Percentiles rank a stretch among this genome's conserved stretches.
Conservation (phyloP, 2,113 vertebrate species). For the Thomomys bottae region DNA sequence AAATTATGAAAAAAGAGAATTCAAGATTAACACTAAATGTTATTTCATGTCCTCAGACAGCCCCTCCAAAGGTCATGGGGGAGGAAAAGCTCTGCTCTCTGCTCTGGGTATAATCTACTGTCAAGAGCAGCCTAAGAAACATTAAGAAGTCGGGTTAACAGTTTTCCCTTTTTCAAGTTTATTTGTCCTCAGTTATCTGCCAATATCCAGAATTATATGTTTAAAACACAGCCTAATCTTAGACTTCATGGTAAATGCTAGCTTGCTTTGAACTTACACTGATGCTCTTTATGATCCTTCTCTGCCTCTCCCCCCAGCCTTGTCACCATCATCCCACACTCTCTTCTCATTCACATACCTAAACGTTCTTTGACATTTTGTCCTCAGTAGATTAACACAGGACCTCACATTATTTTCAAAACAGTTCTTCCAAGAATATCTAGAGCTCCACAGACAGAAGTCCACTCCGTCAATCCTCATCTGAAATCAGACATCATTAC, state of each 20-base stretch:
- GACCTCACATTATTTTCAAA: not conserved
- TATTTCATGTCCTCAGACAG: not conserved
- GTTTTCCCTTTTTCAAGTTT: not conserved
- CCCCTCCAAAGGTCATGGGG: not conserved
- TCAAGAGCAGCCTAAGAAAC: not conserved
- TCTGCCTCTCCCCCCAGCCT: not conserved
- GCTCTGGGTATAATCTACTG: not conserved
- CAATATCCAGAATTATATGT: constrained; percentile 7
- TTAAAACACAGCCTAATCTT: not conserved
- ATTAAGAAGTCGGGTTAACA: not conserved
- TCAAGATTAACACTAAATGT: not conserved
- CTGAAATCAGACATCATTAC: not conserved
- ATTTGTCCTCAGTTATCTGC: not conserved
- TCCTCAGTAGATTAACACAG: not conserved
- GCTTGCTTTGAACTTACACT: not conserved
- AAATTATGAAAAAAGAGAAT: too few species aligned
- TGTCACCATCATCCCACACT: not conserved
- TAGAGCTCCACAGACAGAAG: not conserved
- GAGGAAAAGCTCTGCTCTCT: not conserved
- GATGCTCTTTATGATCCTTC: not conserved
- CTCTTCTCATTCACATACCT: not conserved
- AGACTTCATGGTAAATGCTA: not conserved
- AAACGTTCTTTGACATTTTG: not conserved
- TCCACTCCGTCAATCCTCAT: not conserved
- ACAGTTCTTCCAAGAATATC: not conserved